Percentiles rank a stretch among this genome's conserved stretches.
These are phyloP conservation scores for Heliconius hewitsoni DNA, from an alignment of 1,140 invertebrate species.

Conservation along the genomic window DNA sequence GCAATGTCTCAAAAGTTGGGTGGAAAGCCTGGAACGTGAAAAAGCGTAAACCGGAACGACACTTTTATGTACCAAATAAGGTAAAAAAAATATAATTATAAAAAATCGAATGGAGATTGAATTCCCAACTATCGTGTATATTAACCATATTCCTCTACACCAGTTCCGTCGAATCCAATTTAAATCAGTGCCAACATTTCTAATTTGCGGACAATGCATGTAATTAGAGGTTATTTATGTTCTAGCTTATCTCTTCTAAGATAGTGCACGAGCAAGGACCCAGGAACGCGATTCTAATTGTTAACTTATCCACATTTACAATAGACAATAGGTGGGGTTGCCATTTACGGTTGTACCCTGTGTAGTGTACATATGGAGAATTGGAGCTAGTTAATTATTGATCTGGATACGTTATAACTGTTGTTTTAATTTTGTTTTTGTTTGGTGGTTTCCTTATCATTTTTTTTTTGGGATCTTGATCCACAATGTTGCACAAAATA, in stretches of 20 bases:
- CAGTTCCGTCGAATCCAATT: background rate
- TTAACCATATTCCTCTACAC: background rate
- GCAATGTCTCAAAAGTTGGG: no score
- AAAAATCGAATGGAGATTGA: no score
- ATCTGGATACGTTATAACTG: conserved; percentile 38
- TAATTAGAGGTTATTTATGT: conserved; percentile 71
- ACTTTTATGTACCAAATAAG: no score
- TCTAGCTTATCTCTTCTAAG: conserved; percentile 58
- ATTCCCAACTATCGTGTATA: no score
- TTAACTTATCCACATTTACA: conserved; percentile 39
- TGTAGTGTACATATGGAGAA: conserved; percentile 21
- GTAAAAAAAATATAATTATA: no score
- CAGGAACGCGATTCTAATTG: conserved; percentile 56
- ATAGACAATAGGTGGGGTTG: conserved; percentile 33
- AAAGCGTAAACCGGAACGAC: no score
- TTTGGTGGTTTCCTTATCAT: background rate
- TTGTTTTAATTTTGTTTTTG: conserved; percentile 23
- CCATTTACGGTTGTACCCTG: conserved; percentile 42
- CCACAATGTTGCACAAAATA: no score
- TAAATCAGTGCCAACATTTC: conserved; percentile 37
- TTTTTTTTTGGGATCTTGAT: background rate
- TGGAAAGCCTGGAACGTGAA: no score
- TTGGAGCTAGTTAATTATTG: conserved; percentile 37
- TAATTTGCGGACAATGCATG: conserved; percentile 56
- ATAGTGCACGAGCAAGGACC: conserved; percentile 53